Base-by-base conservation (phyloP, 2,797 vertebrate genomes). In the Enoplosus armatus region DNA sequence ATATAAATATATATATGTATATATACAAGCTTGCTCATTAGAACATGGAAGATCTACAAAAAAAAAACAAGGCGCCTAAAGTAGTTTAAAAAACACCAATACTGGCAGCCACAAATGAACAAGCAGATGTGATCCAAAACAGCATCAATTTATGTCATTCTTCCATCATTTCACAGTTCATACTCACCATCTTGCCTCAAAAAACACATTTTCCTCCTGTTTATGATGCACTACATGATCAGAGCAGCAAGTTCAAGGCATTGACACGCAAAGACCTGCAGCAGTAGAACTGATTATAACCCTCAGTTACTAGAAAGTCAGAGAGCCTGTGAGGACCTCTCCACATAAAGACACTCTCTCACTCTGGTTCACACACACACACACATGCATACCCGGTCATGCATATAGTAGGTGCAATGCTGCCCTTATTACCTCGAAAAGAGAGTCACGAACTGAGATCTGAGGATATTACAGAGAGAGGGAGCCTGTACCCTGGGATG, bases 381-480 rank as follows among this genome's bases (percentile, higher is more conserved):
- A 4, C n/a, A 47, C 58, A 58, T 8, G 5, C 33, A 4, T 27
- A 3, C 15, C 2, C 33, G 0, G 6, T 41, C 29, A 22, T 64
- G 75, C 79, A 50, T 20, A 56, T 31, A 74, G 20, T 58, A 18
- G 29, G 43, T 5, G 27, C 43, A 8, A 16, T 0, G 10, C 63
- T 22, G 47, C 20, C 26, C 80, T 86, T 63, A 75, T 86, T 82
- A 83, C 64, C 43, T 29, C 41, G 39, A 67, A 70, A 72, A 62
- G 43, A 41, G 55, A 70, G 31, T 59, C 70, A 75, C 58, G 1
- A 66, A 59, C 55, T 51, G 67, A 84, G 68, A 84, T 82, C 55
- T 56, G 58, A 80, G 31, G 76, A 67, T 22, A 2, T 51, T 39
- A 29, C 12, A 20, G 50, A 33, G 31, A 53, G 54, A n/a, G 20